phyloP scores from a whole-genome alignment of 2,113 vertebrate genomes.

The Charina bottae region DNA sequence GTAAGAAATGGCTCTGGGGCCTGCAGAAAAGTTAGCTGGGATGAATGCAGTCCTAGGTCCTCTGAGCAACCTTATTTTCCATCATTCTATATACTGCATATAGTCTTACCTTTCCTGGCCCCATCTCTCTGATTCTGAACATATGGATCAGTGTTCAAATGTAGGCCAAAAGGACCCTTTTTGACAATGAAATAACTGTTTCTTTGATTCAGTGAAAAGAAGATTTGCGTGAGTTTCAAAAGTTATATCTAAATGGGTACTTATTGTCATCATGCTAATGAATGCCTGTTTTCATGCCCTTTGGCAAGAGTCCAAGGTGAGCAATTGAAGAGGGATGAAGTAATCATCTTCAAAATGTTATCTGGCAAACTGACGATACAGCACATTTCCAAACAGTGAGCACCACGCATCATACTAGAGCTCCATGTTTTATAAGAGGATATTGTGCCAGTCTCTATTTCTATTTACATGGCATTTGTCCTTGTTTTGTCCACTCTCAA shows the following conservation, averaged over 20 bases:
- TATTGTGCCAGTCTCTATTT: conserved; percentile 18
- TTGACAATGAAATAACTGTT: conserved; percentile 30
- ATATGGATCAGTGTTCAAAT: not conserved
- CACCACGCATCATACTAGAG: not conserved
- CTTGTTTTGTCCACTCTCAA: not conserved
- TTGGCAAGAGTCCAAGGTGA: conserved; percentile 60
- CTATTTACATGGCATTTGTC: not conserved
- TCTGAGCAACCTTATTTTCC: not conserved
- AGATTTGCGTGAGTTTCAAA: conserved; percentile 54
- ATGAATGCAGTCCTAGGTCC: not conserved
- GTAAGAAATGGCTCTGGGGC: not conserved
- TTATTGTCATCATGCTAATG: conserved; percentile 48
- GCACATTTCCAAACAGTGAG: conserved; percentile 54
- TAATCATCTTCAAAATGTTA: conserved; percentile 72
- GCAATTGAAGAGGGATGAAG: conserved; percentile 65
- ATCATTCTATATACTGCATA: conserved; percentile 1
- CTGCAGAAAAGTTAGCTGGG: not conserved
- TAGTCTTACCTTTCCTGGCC: not conserved
- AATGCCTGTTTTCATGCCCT: conserved; percentile 37
- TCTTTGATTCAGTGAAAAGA: conserved; percentile 54
- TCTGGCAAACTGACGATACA: conserved; percentile 59
- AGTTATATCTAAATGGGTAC: conserved; percentile 46
- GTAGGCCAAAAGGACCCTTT: conserved; percentile 6
- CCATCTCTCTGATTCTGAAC: not conserved
- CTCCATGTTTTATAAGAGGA: not conserved